Conservation (phyloP, 2,113 vertebrate species). For the Phoxinus phoxinus region DNA sequence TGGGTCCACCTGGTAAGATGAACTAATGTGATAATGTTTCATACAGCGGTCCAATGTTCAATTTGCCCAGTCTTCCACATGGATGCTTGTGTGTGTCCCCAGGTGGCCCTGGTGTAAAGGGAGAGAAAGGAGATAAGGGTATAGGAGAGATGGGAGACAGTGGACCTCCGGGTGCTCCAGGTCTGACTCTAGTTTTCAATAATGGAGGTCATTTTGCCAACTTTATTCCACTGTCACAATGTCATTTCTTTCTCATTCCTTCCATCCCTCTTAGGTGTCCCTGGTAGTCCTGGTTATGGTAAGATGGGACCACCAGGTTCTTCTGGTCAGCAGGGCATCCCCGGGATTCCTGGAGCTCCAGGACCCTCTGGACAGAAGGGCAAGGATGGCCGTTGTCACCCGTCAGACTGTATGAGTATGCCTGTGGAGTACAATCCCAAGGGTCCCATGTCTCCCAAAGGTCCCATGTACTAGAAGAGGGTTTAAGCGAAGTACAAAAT, state of each 20-base stretch:
- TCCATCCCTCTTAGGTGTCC: constrained; percentile 78
- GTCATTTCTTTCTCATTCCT: not conserved
- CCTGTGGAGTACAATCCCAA: constrained; percentile 89
- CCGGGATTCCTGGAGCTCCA: constrained; percentile 86
- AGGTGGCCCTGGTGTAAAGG: constrained; percentile 85
- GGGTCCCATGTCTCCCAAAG: constrained; percentile 81
- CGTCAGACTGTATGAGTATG: constrained; percentile 86
- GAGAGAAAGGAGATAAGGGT: constrained; percentile 89
- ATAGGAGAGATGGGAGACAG: constrained; percentile 88
- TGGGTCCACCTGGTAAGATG: constrained; percentile 82
- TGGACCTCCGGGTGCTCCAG: constrained; percentile 88
- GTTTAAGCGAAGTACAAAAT: constrained; percentile 14
- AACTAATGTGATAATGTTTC: not conserved
- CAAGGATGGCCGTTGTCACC: constrained; percentile 88
- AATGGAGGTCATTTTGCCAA: not conserved
- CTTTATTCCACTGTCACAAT: not conserved
- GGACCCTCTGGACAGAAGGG: constrained; percentile 84
- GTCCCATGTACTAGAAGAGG: constrained; percentile 78
- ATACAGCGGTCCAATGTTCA: not conserved
- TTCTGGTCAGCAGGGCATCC: constrained; percentile 93
- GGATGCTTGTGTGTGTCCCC: constrained; percentile 30
- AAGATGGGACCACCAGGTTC: constrained; percentile 90
- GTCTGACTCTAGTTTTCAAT: constrained; percentile 68
- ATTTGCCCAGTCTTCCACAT: constrained; percentile 5
- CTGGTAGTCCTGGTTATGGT: constrained; percentile 90